phyloP scores from a whole-genome alignment of 92 coral and sea anemone genomes.

The Phenganax stokvisi region DNA sequence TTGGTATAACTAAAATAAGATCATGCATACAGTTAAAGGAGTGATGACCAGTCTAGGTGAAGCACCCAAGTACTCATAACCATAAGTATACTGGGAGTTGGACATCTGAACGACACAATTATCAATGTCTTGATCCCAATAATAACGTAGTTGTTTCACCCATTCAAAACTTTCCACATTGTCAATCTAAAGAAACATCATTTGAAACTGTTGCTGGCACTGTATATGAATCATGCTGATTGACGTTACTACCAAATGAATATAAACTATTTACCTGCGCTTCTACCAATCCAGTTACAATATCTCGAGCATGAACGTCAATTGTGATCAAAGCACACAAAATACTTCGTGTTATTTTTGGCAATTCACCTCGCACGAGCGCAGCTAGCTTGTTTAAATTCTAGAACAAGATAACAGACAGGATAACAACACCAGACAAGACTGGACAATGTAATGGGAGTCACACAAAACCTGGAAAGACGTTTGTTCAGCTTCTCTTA shows the following conservation, averaged over 20 bases:
- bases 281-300: constrained; percentile 83
- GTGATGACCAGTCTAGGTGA: constrained; percentile 95
- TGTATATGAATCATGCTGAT: background rate
- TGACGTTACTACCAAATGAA: background rate
- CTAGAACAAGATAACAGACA: constrained; percentile 37
- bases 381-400: constrained; percentile 94
- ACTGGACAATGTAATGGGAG: background rate
- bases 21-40: constrained; percentile 81
- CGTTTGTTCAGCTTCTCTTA: constrained; percentile 65
- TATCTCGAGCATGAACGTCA: constrained; percentile 97
- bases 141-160: constrained; percentile 97
- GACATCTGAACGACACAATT: constrained; percentile 99
- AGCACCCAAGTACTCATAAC: constrained; percentile 97
- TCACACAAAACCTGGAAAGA: constrained; percentile 60
- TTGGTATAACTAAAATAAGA: background rate
- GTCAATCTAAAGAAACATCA: constrained; percentile 59
- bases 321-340: constrained; percentile 92
- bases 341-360: constrained; percentile 90
- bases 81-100: constrained; percentile 91
- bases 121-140: constrained; percentile 99
- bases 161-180: constrained; percentile 89
- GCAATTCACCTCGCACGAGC: constrained; percentile 96
- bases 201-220: background rate
- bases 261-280: constrained; percentile 53
- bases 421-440: background rate